A percentile compares a stretch with the other conserved stretches of the same genome.
phyloP scores from a whole-genome alignment of 2,888 invertebrate genomes.

The Omphaloscelis lunosa region DNA sequence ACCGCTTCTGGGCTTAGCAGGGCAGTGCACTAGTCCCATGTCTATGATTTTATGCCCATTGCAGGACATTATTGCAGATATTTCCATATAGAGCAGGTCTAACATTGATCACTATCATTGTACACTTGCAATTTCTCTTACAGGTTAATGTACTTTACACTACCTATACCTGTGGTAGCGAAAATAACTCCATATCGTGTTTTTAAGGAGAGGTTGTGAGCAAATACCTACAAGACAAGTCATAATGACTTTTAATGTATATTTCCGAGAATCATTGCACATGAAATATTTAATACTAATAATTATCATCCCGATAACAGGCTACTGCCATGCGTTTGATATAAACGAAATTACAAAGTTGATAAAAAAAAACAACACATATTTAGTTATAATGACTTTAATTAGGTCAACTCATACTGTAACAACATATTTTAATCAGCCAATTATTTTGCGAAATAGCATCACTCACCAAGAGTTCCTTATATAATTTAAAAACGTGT shows the following conservation, averaged over 20 bases:
- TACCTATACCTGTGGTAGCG: no score
- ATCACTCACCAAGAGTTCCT: not conserved
- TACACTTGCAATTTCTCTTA: not conserved
- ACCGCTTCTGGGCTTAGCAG: no score
- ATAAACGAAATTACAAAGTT: conserved; percentile 20
- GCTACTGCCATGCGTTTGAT: not conserved
- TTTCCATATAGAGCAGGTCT: not conserved
- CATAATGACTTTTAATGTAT: not conserved
- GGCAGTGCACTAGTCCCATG: not conserved
- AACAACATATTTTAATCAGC: conserved; percentile 14
- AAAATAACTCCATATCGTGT: not conserved
- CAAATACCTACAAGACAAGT: not conserved
- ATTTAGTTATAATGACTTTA: conserved; percentile 4
- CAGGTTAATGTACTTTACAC: no score
- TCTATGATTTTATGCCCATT: not conserved
- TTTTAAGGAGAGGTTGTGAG: not conserved
- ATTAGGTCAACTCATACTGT: conserved; percentile 15
- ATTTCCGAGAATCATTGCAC: not conserved
- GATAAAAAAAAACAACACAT: not conserved
- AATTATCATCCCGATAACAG: conserved; percentile 16
- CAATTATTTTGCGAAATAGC: not conserved
- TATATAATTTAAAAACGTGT: not conserved
- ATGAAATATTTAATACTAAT: not conserved
- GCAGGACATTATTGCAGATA: not conserved
- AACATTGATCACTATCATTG: not conserved